Evolutionary conservation across 2,797 vertebrate genomes (phyloP).

Genomic region (Thalassophryne amazonica): DNA sequence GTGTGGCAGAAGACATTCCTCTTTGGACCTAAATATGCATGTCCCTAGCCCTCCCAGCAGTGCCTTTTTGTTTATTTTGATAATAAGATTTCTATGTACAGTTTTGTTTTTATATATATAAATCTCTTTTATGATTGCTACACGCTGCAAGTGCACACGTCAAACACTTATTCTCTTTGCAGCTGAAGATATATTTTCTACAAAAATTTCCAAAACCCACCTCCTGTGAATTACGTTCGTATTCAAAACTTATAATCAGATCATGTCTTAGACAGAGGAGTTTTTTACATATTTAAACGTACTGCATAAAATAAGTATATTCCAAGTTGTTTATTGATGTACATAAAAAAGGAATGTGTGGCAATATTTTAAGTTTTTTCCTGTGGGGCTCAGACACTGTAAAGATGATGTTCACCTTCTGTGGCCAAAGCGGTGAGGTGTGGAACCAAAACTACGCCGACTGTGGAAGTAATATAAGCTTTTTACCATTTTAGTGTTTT

Average conservation of each 20-base stretch:
- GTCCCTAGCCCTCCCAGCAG: slow-evolving; percentile 30
- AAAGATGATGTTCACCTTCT: slow-evolving; percentile 82
- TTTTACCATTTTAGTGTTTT: slow-evolving; percentile 90
- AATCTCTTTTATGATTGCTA: slow-evolving; percentile 51
- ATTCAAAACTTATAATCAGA: slow-evolving; percentile 73
- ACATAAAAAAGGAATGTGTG: slow-evolving; percentile 85
- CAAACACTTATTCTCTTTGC: slow-evolving; percentile 75
- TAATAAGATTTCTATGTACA: slow-evolving; percentile 69
- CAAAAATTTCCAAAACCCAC: slow-evolving; percentile 54
- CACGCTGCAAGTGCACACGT: slow-evolving; percentile 58
- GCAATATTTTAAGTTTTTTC: slow-evolving; percentile 94
- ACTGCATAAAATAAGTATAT: slow-evolving; percentile 63
- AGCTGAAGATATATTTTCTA: slow-evolving; percentile 85
- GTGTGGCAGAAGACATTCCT: slow-evolving; percentile 63
- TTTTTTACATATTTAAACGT: slow-evolving; percentile 69
- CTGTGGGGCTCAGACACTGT: slow-evolving; percentile 92
- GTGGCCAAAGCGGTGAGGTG: slow-evolving; percentile 91
- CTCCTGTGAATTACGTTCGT: slow-evolving; percentile 59
- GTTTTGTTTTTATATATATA: slow-evolving; percentile 73
- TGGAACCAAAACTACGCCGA: slow-evolving; percentile 78
- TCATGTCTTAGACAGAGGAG: slow-evolving; percentile 66
- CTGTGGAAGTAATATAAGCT: slow-evolving; percentile 84
- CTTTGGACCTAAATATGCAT: slow-evolving; percentile 55
- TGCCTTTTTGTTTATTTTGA: slow-evolving; percentile 44
- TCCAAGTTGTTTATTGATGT: slow-evolving; percentile 84